Base-by-base conservation (phyloP, 2,113 vertebrate species). In the Micronycteris hirsuta region DNA sequence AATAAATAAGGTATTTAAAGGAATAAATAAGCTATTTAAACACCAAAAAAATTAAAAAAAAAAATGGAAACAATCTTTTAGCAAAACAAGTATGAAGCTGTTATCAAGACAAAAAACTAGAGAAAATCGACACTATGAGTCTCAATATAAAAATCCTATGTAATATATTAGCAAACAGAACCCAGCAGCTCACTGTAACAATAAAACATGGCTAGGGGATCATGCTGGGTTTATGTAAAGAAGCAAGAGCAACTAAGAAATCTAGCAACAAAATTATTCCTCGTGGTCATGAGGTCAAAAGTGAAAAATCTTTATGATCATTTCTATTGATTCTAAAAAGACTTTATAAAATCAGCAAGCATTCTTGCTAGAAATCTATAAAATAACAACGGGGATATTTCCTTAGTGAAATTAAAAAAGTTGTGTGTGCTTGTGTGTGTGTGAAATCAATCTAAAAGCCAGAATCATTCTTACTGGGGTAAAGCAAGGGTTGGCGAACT, bases 291-390 rank as follows among this genome's bases (percentile, higher is more conserved):
- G 24, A 71, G 43, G n/a, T 38, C 49, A 92, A 92, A 82, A 84
- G 43, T 45, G 5, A 89, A 92, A 94, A 95, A 52, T 49, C 47
- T 63, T 33, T 47, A 38, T 13, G 36, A 58, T 73, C 2, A 95
- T 89, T 86, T 93, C 83, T 33, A 81, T 0, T 94, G 26, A 86
- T 47, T 43, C 10, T 92, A 61, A 78, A 71, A 95, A 86, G 41
- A 84, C 33, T 63, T 65, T 43, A 91, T 73, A 96, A 92, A 86
- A 78, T 74, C 38, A 92, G 74, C 16, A 52, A 92, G 86, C 11
- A 70, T 54, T 94, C n/a, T 93, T 95, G 11, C 49, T 63, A 96
- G 81, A 96, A 91, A 87, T 43, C n/a, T 38, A 67, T n/a, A 54
- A 89, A 95, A 54, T 33, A 81, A 68, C 45, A 86, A 47, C 2